phyloP scores from a whole-genome alignment of 1,140 invertebrate genomes.

The Anastrepha ludens region DNA sequence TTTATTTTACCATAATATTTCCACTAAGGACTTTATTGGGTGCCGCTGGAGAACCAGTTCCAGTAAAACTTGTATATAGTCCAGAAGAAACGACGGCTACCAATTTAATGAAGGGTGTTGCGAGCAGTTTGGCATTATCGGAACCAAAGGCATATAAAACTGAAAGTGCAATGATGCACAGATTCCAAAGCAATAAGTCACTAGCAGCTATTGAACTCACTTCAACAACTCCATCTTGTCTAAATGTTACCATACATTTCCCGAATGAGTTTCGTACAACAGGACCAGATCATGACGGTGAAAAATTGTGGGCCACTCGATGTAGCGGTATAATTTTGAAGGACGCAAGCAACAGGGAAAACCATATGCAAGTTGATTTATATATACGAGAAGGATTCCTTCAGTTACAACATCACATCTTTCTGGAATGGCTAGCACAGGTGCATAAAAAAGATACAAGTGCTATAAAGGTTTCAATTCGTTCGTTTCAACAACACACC shows the following conservation, averaged over 20 bases:
- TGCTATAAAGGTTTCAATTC: background rate
- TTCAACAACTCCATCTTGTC: no score
- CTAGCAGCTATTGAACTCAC: background rate
- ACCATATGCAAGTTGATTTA: conserved; percentile 32
- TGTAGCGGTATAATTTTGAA: conserved; percentile 20
- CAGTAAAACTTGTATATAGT: conserved; percentile 36
- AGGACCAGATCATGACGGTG: background rate
- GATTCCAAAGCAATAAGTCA: background rate
- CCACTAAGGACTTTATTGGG: background rate
- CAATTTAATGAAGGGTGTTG: background rate
- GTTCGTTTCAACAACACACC: conserved; percentile 35
- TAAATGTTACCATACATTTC: conserved; percentile 35
- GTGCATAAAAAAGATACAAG: background rate
- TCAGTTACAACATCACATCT: conserved; percentile 54
- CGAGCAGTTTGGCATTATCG: background rate
- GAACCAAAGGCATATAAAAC: conserved; percentile 7
- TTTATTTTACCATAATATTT: background rate
- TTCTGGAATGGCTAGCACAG: conserved; percentile 3
- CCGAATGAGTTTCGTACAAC: conserved; percentile 54
- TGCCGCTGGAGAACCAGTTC: background rate
- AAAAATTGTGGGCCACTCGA: conserved; percentile 49
- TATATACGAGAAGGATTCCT: conserved; percentile 57
- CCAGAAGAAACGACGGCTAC: background rate
- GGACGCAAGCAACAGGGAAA: background rate
- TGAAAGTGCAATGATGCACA: conserved; percentile 15